A percentile compares a stretch with the other conserved stretches of the same genome.
phyloP scores from a whole-genome alignment of 2,113 vertebrate species.

The Malurus alboscapulatus region DNA sequence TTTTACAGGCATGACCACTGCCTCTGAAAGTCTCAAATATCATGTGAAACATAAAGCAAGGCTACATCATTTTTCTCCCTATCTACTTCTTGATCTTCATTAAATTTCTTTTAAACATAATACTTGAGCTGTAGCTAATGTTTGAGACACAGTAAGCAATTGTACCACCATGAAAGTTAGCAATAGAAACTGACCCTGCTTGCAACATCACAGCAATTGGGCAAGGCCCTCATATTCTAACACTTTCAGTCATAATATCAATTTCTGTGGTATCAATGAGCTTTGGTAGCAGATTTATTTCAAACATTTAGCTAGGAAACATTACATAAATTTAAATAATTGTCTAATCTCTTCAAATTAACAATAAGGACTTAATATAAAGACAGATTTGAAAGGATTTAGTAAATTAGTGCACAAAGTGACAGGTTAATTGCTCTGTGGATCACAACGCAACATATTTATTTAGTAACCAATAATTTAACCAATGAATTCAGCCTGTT shows the following conservation, averaged over 20 bases:
- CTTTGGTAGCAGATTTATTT: background rate
- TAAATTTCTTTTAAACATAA: background rate
- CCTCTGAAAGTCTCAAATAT: background rate
- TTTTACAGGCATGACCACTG: background rate
- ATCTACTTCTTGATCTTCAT: background rate
- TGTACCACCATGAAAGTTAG: background rate
- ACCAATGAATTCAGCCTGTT: background rate
- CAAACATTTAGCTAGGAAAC: background rate
- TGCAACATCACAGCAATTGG: background rate
- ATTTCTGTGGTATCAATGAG: background rate
- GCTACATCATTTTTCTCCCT: background rate
- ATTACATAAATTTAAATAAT: background rate
- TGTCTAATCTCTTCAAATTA: constrained; percentile 7
- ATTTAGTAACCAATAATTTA: constrained; percentile 43
- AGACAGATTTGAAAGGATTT: constrained; percentile 7
- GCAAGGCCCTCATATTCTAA: background rate
- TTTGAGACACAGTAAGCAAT: background rate
- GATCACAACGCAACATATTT: constrained; percentile 30
- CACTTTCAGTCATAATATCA: background rate
- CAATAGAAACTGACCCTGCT: background rate
- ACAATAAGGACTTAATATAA: background rate
- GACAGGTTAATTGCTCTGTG: background rate
- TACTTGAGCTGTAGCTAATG: background rate
- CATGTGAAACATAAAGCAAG: background rate
- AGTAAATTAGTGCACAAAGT: background rate